phyloP scores from a whole-genome alignment of 2,113 vertebrate genomes.

The Podarcis raffonei region DNA sequence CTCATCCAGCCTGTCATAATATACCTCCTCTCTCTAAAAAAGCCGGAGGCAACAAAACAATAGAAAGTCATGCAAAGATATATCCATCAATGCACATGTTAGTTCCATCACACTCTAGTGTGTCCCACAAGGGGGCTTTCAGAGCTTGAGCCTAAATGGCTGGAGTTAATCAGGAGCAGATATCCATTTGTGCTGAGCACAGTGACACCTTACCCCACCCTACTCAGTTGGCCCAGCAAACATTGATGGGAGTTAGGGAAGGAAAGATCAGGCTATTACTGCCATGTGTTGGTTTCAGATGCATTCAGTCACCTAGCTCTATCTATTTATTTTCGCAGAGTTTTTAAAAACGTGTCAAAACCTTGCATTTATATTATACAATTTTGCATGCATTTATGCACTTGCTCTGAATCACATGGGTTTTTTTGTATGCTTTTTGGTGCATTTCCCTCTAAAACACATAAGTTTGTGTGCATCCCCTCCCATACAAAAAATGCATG shows the following conservation, averaged over 20 bases:
- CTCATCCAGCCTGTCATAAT: background rate
- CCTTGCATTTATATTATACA: too few species aligned
- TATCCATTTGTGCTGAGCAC: background rate
- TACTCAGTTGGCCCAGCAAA: background rate
- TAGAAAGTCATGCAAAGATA: background rate
- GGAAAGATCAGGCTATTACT: too few species aligned
- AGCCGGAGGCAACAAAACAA: slow-evolving; percentile 1
- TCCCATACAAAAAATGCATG: too few species aligned
- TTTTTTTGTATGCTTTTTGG: too few species aligned
- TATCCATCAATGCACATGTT: background rate
- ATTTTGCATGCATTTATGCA: too few species aligned
- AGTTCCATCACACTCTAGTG: background rate
- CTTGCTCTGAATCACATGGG: too few species aligned
- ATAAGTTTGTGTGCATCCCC: too few species aligned
- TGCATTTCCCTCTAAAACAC: too few species aligned
- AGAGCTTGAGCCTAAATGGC: background rate
- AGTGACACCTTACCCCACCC: background rate
- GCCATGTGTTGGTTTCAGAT: too few species aligned
- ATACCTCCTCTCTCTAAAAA: background rate
- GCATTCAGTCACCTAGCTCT: too few species aligned
- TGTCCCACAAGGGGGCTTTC: background rate
- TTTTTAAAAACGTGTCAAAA: too few species aligned
- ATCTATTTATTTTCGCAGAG: too few species aligned
- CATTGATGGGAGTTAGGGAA: background rate
- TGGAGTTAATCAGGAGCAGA: background rate